Conservation (phyloP, 2,113 vertebrate genomes). For the Stigmatopora argus region DNA sequence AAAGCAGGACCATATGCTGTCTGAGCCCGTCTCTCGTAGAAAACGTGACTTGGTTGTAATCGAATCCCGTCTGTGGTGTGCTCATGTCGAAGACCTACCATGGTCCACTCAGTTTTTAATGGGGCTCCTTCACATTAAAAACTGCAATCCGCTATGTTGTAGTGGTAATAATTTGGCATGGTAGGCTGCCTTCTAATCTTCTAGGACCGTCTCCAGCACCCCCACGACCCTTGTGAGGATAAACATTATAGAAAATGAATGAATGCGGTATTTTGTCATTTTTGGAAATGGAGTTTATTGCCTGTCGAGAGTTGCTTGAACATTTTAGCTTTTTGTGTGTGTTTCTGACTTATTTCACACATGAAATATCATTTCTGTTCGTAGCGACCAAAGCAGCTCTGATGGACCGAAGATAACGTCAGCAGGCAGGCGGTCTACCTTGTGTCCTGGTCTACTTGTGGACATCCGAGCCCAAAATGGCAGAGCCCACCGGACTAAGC, state of each 20-base stretch:
- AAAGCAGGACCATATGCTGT: slow-evolving; percentile 28
- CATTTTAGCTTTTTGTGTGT: slow-evolving; percentile 22
- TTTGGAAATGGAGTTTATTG: too few species aligned
- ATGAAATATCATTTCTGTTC: slow-evolving; percentile 2
- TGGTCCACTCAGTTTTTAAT: slow-evolving; percentile 26
- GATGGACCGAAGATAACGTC: slow-evolving; percentile 62
- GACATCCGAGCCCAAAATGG: slow-evolving; percentile 46
- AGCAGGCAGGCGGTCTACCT: slow-evolving; percentile 1
- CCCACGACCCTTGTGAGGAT: too few species aligned
- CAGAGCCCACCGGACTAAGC: slow-evolving; percentile 65
- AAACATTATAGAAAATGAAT: too few species aligned
- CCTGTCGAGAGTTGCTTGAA: not conserved
- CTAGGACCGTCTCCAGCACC: too few species aligned
- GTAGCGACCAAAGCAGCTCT: slow-evolving; percentile 31
- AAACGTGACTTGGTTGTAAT: slow-evolving; percentile 67
- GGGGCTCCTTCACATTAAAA: slow-evolving; percentile 22
- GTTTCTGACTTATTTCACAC: slow-evolving; percentile 1
- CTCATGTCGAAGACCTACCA: slow-evolving; percentile 58
- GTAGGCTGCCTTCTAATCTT: too few species aligned
- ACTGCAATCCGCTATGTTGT: not conserved
- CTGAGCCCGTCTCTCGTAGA: slow-evolving; percentile 31
- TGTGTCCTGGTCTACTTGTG: slow-evolving; percentile 12
- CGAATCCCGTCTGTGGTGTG: slow-evolving; percentile 61
- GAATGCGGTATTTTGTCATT: too few species aligned
- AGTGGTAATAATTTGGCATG: not conserved